phyloP scores from a whole-genome alignment of 2,113 vertebrate genomes.

The Cheirogaleus medius region DNA sequence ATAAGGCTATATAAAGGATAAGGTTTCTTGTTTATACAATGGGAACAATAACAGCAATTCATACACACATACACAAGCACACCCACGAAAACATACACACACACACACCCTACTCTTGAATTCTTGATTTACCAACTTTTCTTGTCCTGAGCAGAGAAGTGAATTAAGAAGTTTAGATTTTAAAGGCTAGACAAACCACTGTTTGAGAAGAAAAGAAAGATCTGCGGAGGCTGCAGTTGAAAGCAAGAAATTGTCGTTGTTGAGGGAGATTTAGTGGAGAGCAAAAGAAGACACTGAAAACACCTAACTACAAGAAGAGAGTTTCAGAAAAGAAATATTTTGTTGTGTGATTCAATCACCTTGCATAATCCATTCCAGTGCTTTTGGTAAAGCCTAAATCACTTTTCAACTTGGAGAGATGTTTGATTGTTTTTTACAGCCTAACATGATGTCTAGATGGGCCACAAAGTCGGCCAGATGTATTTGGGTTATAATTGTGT shows the following conservation, averaged over 20 bases:
- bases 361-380: background rate
- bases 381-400: background rate
- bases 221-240: background rate
- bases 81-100: rapidly evolving
- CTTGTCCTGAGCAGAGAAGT: background rate
- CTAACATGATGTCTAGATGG: background rate
- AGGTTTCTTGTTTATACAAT: background rate
- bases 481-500: background rate
- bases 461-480: background rate
- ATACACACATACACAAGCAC: background rate
- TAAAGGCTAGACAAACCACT: background rate
- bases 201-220: background rate
- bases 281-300: background rate
- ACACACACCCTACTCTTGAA: background rate
- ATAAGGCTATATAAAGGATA: background rate
- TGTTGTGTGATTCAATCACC: background rate
- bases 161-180: background rate
- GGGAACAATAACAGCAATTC: background rate
- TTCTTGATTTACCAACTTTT: background rate
- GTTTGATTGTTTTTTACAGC: background rate
- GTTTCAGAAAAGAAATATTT: background rate
- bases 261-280: background rate
- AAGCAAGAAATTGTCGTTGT: background rate
- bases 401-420: background rate
- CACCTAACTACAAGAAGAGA: background rate